Evolutionary conservation across 2,797 vertebrate species (phyloP), one percentile per base, ranked within the genome.

Genomic region (Enteromius paludinosus): DNA sequence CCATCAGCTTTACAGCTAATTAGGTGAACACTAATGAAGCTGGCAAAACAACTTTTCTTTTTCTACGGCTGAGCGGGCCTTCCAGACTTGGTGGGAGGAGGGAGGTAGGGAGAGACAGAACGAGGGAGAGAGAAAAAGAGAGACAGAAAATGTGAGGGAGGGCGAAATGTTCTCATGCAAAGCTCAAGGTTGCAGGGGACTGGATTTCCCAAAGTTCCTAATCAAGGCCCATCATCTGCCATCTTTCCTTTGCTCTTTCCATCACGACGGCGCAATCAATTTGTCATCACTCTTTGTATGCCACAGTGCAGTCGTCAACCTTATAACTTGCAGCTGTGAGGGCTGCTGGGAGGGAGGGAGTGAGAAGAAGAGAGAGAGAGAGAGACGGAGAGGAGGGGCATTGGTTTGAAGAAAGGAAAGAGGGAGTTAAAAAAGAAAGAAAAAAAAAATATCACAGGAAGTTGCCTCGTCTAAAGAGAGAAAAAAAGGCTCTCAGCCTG

Each of bases 21-120:
- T 98, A 99, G 97, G 95, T 96, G 96, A 97, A 96, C 96, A 96
- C 97, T 99, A 98, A 99, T 98, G 97, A 99, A 98, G 98, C 97
- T 98, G 97, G 97, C 97, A 98, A 98, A 98, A 98, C 97, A 98
- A 97, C 96, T 98, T 96, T 96, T 96, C 96, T 96, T 97, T 97
- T 96, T 95, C 96, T 95, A 96, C 94, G 95, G 95, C 95, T 96
- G 95, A 96, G 94, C 93, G 94, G 96, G 95, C 96, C 95, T 96
- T 96, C 95, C 94, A 93, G 93, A 94, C 93, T 92, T 91, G 90
- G 90, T 91, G 72, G 75, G 66, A 71, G 83, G 52, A 35, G 73
- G 25, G 85, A 54, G 41, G 62, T 71, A 9, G 71, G 65, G 73
- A 78, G 85, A 83, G 62, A 62, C 85, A 72, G 71, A 75, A 73